Evolutionary conservation across 53 echinoderm and acorn worm species (phyloP).

Genomic region (Echinometra lucunter): DNA sequence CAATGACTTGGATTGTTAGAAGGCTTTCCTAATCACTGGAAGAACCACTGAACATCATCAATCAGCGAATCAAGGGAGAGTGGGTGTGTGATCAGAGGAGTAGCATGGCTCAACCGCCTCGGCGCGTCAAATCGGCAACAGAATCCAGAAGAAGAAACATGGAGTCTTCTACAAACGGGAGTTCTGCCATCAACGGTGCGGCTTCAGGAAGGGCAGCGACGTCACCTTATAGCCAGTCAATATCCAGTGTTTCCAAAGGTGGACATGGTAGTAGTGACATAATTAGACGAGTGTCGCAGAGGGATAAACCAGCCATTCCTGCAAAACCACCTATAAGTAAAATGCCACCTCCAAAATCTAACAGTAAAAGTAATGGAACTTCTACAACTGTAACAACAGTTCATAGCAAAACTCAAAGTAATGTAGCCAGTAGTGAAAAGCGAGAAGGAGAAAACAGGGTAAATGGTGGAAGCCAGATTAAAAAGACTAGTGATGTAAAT

Average conservation of each 20-base stretch:
- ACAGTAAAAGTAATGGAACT: conserved; percentile 16
- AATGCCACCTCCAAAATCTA: conserved; percentile 51
- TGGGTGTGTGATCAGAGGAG: neutral
- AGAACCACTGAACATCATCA: neutral
- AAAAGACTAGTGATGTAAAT: conserved; percentile 53
- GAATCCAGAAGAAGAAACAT: conserved; percentile 61
- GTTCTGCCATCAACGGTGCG: conserved; percentile 39
- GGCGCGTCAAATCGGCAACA: conserved; percentile 47
- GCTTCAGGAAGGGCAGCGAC: conserved; percentile 33
- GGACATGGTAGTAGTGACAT: conserved; percentile 57
- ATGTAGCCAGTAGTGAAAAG: neutral
- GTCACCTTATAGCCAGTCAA: conserved; percentile 59
- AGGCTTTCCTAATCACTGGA: neutral
- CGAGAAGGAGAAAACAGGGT: conserved; percentile 63
- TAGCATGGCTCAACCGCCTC: conserved; percentile 61
- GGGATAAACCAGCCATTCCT: conserved; percentile 63
- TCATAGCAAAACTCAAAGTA: conserved; percentile 54
- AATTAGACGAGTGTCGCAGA: conserved; percentile 43
- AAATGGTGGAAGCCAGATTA: conserved; percentile 42
- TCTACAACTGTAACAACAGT: conserved; percentile 29
- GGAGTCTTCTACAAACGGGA: conserved; percentile 52
- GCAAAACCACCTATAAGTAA: conserved; percentile 61
- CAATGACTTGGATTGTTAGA: neutral
- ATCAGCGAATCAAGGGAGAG: conserved; percentile 35
- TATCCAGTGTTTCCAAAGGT: conserved; percentile 23